Evolutionary conservation across 2,888 invertebrate genomes (phyloP).

Genomic region (Machimus rusticus): DNA sequence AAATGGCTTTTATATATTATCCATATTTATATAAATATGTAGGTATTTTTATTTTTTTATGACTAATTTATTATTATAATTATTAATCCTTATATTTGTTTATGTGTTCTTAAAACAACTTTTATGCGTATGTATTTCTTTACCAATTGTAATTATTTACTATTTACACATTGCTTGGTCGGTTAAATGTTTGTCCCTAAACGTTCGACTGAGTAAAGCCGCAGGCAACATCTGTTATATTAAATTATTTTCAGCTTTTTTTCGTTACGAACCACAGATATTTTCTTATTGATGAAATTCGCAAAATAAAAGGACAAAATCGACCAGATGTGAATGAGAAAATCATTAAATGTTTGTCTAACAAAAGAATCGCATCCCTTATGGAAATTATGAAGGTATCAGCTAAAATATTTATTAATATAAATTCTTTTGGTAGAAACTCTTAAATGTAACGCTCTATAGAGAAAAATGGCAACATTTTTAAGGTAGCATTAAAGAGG

Average conservation of each 20-base stretch:
- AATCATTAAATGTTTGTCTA: background rate
- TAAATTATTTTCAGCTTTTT: background rate
- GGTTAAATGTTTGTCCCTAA: too few relatives aligned
- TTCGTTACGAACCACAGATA: background rate
- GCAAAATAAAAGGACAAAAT: background rate
- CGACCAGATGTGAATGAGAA: background rate
- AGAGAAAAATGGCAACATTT: background rate
- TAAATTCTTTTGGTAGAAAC: background rate
- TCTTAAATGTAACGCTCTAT: background rate
- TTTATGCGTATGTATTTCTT: too few relatives aligned
- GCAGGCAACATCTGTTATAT: background rate
- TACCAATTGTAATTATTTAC: too few relatives aligned
- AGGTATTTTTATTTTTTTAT: too few relatives aligned
- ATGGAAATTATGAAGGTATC: background rate
- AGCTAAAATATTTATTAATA: background rate
- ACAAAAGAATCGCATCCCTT: background rate
- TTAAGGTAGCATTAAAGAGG: background rate
- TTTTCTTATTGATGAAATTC: background rate
- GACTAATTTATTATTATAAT: too few relatives aligned
- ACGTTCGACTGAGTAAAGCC: too few relatives aligned
- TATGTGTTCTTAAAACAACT: too few relatives aligned
- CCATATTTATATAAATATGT: too few relatives aligned
- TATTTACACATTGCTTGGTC: too few relatives aligned
- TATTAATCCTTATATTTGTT: too few relatives aligned
- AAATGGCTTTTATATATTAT: too few relatives aligned